Base-by-base conservation (phyloP, 2,113 vertebrate genomes). In the Limanda limanda region DNA sequence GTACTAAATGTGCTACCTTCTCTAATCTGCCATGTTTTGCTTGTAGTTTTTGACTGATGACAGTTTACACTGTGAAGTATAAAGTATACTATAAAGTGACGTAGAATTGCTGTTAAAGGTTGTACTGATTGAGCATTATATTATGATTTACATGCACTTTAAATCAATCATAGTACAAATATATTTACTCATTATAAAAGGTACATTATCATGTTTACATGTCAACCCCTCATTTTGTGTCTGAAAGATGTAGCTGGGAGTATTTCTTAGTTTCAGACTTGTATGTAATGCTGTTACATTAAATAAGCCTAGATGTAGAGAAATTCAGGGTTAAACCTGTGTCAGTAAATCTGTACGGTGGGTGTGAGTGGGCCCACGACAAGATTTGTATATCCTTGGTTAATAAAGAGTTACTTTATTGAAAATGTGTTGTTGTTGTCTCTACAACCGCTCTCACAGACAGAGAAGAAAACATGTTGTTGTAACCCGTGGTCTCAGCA, bases 21-120 rank as follows among this genome's bases (percentile, higher is more conserved):
- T 68, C 78, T 79, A 13, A 65, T 70, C 48, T 78, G 55, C 15
- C 55, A 69, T 88, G 65, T 84, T 68, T 58, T 86, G 78, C 76
- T 80, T 86, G 61, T 84, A 75, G 71, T 71, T 82, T 87, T 71
- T 83, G 78, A 83, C 76, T 79, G 67, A 83, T 89, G 79, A 56
- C 68, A 77, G 81, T 63, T 80, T 84, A 81, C 90, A 93, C 89
- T 92, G 90, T 92, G 88, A 89, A 60, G 65, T 69, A 74, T 72
- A 45, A 20, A 62, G 18, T 13, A 79, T 61, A 64, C 52, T 76
- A 82, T 76, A 55, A 83, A 63, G 47, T 82, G 35, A 71, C 9
- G 79, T 70, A 9, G 45, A 61, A 60, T 73, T 83, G 48, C 74
- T 86, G 68, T 82, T 74, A 56, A 74, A 62, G 40, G 55, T 71